A percentile compares a stretch with the other conserved stretches of the same genome.
Evolutionary conservation across 1,140 invertebrate genomes (phyloP).

Genomic region (Halotydeus destructor): DNA sequence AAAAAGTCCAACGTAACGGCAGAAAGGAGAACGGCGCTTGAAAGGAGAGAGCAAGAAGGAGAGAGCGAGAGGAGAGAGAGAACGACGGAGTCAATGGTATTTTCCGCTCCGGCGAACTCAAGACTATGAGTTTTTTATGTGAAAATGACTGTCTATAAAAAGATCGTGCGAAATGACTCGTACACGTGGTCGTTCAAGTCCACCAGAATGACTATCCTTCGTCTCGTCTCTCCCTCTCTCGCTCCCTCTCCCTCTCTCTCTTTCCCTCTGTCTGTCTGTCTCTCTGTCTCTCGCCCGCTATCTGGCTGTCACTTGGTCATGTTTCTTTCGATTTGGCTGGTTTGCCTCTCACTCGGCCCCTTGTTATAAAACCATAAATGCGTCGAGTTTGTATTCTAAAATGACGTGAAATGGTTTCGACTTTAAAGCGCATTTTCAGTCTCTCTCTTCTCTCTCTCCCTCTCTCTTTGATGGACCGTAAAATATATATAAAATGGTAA

Average conservation of each 20-base stretch:
- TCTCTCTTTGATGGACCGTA: background rate
- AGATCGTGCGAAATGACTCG: background rate
- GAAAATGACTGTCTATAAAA: background rate
- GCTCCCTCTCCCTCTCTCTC: conserved; percentile 3
- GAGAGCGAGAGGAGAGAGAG: no score
- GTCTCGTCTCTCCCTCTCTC: conserved; percentile 1
- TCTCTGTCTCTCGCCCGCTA: conserved; percentile 1
- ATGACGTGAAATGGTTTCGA: background rate
- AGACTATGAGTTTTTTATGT: background rate
- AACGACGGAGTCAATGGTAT: no score
- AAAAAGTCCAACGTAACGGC: no score
- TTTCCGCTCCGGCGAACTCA: no score
- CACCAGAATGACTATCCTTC: background rate
- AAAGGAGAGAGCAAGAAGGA: no score
- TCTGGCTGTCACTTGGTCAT: no score
- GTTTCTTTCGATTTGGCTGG: background rate
- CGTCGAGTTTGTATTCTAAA: background rate
- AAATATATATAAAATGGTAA: background rate
- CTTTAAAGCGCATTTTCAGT: background rate
- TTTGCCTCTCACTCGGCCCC: background rate
- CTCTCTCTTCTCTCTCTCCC: background rate
- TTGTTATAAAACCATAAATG: background rate
- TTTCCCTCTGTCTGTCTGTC: conserved; percentile 1
- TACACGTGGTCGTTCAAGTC: background rate
- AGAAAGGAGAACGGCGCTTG: no score